These are phyloP conservation scores for Sturmia bella DNA, from an alignment of 2,888 invertebrate species.

Conservation along the genomic window DNA sequence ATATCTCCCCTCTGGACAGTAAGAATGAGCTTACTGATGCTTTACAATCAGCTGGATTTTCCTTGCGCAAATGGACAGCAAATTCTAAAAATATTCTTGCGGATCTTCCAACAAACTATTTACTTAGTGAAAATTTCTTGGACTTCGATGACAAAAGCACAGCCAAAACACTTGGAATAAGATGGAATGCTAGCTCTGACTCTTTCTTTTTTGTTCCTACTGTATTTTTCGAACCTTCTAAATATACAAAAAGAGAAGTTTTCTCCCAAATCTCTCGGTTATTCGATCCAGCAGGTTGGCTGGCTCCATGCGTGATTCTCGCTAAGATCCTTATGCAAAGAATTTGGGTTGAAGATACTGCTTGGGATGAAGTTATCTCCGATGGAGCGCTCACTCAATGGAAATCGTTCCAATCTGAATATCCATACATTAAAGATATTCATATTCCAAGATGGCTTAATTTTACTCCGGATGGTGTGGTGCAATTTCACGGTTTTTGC, in stretches of 20 bases:
- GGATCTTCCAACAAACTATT: too few species aligned
- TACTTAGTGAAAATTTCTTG: slow-evolving; percentile 25
- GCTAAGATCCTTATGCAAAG: too few species aligned
- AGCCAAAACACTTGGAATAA: not conserved
- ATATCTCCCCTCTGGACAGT: too few species aligned
- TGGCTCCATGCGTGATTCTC: not conserved
- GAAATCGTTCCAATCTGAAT: slow-evolving; percentile 47
- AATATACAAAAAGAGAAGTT: not conserved
- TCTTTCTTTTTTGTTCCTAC: not conserved
- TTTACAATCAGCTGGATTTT: not conserved
- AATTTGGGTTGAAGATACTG: slow-evolving; percentile 11
- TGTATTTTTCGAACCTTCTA: not conserved
- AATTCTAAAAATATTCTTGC: slow-evolving; percentile 5
- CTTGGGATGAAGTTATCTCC: slow-evolving; percentile 2
- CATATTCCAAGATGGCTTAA: not conserved
- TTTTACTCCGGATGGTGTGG: too few species aligned
- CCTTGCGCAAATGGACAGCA: not conserved
- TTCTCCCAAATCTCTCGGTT: not conserved
- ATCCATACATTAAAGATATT: slow-evolving; percentile 42
- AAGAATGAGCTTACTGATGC: too few species aligned
- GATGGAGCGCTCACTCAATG: slow-evolving; percentile 3
- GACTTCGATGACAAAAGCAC: not conserved
- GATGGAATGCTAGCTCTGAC: slow-evolving; percentile 2
- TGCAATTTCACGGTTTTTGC: too few species aligned
- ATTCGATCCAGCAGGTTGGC: not conserved